Conservation (phyloP, 2,113 vertebrate species). For the Prolemur simus region DNA sequence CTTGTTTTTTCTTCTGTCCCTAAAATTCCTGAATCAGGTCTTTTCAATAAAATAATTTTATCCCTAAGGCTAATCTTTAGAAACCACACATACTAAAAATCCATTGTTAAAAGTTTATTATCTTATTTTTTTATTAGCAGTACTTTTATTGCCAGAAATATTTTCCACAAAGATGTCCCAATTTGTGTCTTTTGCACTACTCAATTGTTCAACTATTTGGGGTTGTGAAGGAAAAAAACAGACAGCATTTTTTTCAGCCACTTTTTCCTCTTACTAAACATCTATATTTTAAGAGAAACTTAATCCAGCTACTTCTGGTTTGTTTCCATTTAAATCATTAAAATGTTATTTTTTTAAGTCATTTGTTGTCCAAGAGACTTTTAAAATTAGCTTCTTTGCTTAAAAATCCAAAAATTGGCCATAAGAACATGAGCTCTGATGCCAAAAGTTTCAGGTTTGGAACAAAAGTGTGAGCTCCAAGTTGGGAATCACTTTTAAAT, state of each 20-base stretch:
- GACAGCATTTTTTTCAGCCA: slow-evolving; percentile 56
- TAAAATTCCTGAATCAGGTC: not conserved
- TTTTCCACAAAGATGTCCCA: slow-evolving; percentile 62
- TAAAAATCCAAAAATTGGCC: slow-evolving; percentile 73
- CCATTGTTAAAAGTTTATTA: slow-evolving; percentile 46
- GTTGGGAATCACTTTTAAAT: slow-evolving; percentile 68
- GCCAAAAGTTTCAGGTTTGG: slow-evolving; percentile 69
- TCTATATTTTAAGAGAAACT: slow-evolving; percentile 69
- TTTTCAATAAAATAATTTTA: slow-evolving; percentile 36
- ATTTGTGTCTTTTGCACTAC: slow-evolving; percentile 39
- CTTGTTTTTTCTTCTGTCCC: not conserved
- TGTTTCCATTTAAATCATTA: slow-evolving; percentile 75
- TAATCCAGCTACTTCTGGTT: slow-evolving; percentile 70
- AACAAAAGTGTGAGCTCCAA: slow-evolving; percentile 54
- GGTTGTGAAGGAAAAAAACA: slow-evolving; percentile 52
- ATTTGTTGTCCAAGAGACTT: slow-evolving; percentile 69
- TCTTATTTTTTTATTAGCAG: slow-evolving; percentile 51
- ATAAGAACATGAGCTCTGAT: slow-evolving; percentile 29
- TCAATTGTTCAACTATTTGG: slow-evolving; percentile 69
- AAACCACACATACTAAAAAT: slow-evolving; percentile 35
- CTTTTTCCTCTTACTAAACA: slow-evolving; percentile 62
- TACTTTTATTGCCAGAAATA: slow-evolving; percentile 56
- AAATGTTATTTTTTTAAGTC: slow-evolving; percentile 63
- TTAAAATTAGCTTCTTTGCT: slow-evolving; percentile 71
- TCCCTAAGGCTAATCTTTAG: slow-evolving; percentile 17